Percentiles rank a stretch among this genome's conserved stretches.
Conservation (phyloP, 2,797 vertebrate species). For the Lagocephalus sceleratus region DNA sequence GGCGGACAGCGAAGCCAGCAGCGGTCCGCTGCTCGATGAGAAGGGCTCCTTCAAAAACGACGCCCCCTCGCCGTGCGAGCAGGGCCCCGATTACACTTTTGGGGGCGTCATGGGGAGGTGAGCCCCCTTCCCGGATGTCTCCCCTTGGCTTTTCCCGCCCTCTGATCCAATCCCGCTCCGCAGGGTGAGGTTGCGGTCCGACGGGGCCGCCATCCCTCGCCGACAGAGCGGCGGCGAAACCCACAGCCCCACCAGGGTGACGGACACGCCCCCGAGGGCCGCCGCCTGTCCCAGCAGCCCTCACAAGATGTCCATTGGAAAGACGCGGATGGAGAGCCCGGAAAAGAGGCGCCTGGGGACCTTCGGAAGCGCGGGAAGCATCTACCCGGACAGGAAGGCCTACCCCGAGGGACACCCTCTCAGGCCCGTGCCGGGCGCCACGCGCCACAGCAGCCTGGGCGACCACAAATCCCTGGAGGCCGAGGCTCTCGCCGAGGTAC, state of each 20-base stretch:
- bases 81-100: constrained; percentile 87
- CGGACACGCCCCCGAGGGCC: constrained; percentile 87
- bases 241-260: constrained; percentile 87
- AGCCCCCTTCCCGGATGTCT: constrained; percentile 5
- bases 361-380: constrained; percentile 93
- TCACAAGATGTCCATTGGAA: constrained; percentile 86
- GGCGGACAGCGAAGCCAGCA: constrained; percentile 96
- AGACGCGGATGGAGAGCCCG: constrained; percentile 88
- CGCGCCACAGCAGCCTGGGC: constrained; percentile 95
- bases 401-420: constrained; percentile 87
- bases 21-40: constrained; percentile 91
- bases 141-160: no score
- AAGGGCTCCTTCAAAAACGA: constrained; percentile 95
- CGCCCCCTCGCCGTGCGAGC: constrained; percentile 89
- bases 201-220: constrained; percentile 89
- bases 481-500: constrained; percentile 94
- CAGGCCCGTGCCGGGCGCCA: constrained; percentile 83
- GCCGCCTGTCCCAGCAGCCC: constrained; percentile 96
- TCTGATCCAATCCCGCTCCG: constrained; percentile 24
- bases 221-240: constrained; percentile 85
- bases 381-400: constrained; percentile 89
- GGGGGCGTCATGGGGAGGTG: constrained; percentile 92
- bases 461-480: constrained; percentile 96
- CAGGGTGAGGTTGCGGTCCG: constrained; percentile 91
- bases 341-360: constrained; percentile 92